Conservation (phyloP, 2,113 vertebrate species). For the Charina bottae region DNA sequence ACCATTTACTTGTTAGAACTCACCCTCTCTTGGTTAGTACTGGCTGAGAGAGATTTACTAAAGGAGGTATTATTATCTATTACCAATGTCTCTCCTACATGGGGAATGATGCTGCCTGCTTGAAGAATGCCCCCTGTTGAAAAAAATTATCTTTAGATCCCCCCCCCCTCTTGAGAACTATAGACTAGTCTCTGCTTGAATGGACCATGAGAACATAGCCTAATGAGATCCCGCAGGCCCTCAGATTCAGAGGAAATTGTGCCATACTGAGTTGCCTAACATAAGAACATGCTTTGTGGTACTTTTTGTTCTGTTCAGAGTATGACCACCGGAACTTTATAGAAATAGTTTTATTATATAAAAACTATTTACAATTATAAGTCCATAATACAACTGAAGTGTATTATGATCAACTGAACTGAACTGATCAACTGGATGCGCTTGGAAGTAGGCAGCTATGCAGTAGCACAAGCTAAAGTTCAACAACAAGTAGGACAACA, state of each 20-base stretch:
- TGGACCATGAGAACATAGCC: not conserved
- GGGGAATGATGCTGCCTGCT: not conserved
- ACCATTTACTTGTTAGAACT: not conserved
- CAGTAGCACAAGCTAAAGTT: too few relatives aligned
- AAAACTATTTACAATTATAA: too few relatives aligned
- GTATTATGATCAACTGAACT: too few relatives aligned
- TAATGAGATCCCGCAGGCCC: not conserved
- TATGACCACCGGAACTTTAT: too few relatives aligned
- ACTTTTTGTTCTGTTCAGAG: not conserved
- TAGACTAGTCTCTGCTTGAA: not conserved
- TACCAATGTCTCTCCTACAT: not conserved
- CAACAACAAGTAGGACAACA: too few relatives aligned
- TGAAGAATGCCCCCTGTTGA: not conserved
- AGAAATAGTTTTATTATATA: too few relatives aligned
- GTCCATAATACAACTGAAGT: too few relatives aligned
- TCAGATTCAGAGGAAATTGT: not conserved
- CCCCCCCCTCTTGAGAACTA: not conserved
- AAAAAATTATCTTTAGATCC: not conserved
- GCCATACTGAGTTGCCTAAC: not conserved
- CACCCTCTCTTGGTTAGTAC: not conserved
- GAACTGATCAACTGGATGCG: too few relatives aligned
- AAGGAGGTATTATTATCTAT: not conserved
- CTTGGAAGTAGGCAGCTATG: too few relatives aligned
- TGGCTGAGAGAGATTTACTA: not conserved
- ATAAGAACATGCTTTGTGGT: not conserved